phyloP scores from a whole-genome alignment of 2,888 invertebrate genomes.

The Electrophaes corylata region DNA sequence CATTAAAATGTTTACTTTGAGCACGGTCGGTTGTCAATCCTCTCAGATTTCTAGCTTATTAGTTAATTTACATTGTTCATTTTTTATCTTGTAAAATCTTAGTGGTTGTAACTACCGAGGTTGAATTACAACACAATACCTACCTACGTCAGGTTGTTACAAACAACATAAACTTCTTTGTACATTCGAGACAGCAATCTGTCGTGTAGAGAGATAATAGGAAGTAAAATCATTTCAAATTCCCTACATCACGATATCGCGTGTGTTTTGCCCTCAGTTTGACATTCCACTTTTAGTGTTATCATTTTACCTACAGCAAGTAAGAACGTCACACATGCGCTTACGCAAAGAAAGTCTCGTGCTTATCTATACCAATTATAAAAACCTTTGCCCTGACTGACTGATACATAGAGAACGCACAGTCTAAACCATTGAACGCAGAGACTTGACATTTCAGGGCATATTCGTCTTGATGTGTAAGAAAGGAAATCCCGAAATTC shows the following conservation, averaged over 20 bases:
- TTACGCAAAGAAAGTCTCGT: conserved; percentile 4
- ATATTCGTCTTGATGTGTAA: too few relatives aligned
- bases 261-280: conserved; percentile 22
- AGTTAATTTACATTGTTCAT: not conserved
- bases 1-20: too few relatives aligned
- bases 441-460: too few relatives aligned
- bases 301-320: conserved; percentile 13
- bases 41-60: too few relatives aligned
- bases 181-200: not conserved
- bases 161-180: not conserved
- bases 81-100: not conserved
- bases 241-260: conserved; percentile 20
- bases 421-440: too few relatives aligned
- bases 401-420: too few relatives aligned
- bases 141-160: too few relatives aligned
- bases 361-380: too few relatives aligned
- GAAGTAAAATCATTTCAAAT: conserved; percentile 18
- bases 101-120: not conserved
- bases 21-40: too few relatives aligned
- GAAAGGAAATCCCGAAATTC: too few relatives aligned
- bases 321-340: conserved; percentile 9
- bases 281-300: conserved; percentile 14
- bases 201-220: conserved; percentile 9
- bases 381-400: too few relatives aligned
- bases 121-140: not conserved